Percentiles rank a stretch among this genome's conserved stretches.
These are phyloP conservation scores for Glaucopsyche alexis DNA, from an alignment of 2,888 invertebrate genomes.

Conservation along the genomic window DNA sequence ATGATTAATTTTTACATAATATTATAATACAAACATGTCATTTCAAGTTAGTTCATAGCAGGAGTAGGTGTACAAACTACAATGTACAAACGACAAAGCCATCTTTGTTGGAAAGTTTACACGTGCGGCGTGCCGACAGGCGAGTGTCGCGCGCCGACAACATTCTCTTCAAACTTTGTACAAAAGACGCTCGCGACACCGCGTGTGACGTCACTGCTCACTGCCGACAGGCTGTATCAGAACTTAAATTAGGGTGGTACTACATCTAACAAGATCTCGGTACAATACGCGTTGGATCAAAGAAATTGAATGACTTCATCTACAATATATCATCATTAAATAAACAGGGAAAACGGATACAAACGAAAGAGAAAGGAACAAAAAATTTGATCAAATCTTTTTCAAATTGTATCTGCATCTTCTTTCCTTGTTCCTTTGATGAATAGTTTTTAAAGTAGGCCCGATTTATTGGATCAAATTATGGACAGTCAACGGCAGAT, in stretches of 20 bases:
- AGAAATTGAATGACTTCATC: too few relatives aligned
- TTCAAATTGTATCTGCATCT: too few relatives aligned
- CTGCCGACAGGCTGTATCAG: not conserved
- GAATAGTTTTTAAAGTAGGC: too few relatives aligned
- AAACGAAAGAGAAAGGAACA: too few relatives aligned
- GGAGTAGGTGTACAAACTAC: not conserved
- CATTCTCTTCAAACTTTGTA: slow-evolving; percentile 15
- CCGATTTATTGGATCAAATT: too few relatives aligned
- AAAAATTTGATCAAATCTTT: too few relatives aligned
- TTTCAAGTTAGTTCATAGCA: not conserved
- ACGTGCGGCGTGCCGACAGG: not conserved
- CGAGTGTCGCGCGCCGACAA: slow-evolving; percentile 20
- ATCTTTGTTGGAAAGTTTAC: slow-evolving; percentile 18
- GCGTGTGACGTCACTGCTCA: not conserved
- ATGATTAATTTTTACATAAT: not conserved
- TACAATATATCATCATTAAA: too few relatives aligned
- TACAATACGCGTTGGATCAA: too few relatives aligned
- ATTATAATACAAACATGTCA: not conserved
- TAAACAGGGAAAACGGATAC: too few relatives aligned
- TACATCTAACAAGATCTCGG: too few relatives aligned
- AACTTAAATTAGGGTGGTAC: not conserved
- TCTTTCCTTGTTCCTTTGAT: too few relatives aligned
- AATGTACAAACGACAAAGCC: slow-evolving; percentile 18
- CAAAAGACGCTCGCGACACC: slow-evolving; percentile 14
- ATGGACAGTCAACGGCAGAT: too few relatives aligned